These are phyloP conservation scores for Macrosteles quadrilineatus DNA, from an alignment of 1,140 invertebrate species.

Conservation along the genomic window DNA sequence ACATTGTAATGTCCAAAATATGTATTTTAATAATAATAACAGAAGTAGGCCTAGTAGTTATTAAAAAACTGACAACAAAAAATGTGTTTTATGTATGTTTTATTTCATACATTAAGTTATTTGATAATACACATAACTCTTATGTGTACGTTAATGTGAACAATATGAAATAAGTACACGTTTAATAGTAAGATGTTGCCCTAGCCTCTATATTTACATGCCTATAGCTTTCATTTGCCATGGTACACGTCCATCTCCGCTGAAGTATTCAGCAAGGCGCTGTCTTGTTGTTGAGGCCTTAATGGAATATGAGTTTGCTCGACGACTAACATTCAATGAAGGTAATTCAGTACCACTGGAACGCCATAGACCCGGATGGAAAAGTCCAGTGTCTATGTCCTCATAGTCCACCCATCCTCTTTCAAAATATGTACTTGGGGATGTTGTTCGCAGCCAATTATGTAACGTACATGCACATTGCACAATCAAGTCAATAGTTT, in stretches of 20 bases:
- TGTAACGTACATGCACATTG: conserved; percentile 32
- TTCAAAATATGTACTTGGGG: conserved; percentile 16
- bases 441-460: conserved; percentile 38
- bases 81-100: neutral
- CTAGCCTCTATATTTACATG: conserved; percentile 17
- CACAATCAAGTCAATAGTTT: conserved; percentile 39
- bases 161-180: neutral
- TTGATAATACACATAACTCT: conserved; percentile 2
- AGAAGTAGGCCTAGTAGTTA: neutral
- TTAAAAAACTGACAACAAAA: neutral
- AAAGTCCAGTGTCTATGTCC: conserved; percentile 2
- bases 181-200: neutral
- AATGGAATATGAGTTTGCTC: conserved; percentile 15
- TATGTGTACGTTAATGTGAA: neutral
- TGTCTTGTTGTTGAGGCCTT: conserved; percentile 7
- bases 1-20: neutral
- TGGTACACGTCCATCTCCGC: conserved; percentile 18
- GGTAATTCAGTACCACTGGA: conserved; percentile 3
- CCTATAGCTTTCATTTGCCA: no score
- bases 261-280: conserved; percentile 10
- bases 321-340: neutral
- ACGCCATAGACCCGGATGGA: conserved; percentile 1
- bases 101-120: neutral
- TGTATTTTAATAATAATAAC: neutral
- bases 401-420: conserved; percentile 14